Base-by-base conservation (phyloP, 2,888 invertebrate species). In the Spodoptera littoralis region DNA sequence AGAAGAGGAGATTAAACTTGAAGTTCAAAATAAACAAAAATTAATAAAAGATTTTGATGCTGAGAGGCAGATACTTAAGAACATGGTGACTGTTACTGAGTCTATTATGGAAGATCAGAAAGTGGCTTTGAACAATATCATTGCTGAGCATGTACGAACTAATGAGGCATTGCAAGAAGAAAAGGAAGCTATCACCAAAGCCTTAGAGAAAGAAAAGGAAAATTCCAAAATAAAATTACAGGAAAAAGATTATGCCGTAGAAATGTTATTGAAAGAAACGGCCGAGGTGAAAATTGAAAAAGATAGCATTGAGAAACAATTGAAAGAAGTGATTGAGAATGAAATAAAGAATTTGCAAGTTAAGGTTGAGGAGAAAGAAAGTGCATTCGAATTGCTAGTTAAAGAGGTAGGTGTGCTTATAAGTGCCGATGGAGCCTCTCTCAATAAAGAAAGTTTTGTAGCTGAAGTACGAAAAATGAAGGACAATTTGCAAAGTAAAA, bases 71-170 rank as follows among this genome's bases (percentile, higher is more conserved):
- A 84, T 90, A 12, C 82, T 90, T 42, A 88, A 88, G 66, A 91
- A 90, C 60, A 90, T 91, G 90, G 84, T 91, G 5, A 84, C 90
- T 3, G 89, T 90, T 0, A 90, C 90, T 1, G 91, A 91, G 78
- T 88, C 90, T 4, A 84, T 90, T 0, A 90, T 90, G 91, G 91
- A 91, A 62, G 91, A 91, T 70, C 85, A 88, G 63, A 90, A 88
- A 80, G 58, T 71, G 3, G 77, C 73, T n/a, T 73, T 88, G 0
- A 87, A 81, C 59, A 88, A 84, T 36, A 67, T 79, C 9, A 85
- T 91, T 60, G 30, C 73, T 1, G 87, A 87, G 65, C 80, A 88
- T 62, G 42, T 79, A 1, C 88, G 84, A 70, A 61, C 70, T 1
- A 87, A 82, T 67, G 85, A 87, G 30, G 62, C 54, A 13, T 65